A percentile compares a stretch with the other conserved stretches of the same genome.
Conservation (phyloP, 2,113 vertebrate species). For the Vulpes ferrilata region DNA sequence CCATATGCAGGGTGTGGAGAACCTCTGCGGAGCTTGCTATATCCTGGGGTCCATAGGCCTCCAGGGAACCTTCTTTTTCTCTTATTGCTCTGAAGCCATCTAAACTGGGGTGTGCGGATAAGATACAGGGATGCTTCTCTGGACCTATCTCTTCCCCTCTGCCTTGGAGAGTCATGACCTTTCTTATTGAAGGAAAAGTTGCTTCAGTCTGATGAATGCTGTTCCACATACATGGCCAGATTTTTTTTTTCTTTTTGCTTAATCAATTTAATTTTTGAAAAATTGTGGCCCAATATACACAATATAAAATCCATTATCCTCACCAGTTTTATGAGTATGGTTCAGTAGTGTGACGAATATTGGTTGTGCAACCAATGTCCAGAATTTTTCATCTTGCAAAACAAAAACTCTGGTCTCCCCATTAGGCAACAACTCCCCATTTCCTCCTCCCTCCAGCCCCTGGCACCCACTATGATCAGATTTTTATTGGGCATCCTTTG, state of each 20-base stretch:
- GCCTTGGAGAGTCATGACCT: not conserved
- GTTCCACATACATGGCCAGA: not conserved
- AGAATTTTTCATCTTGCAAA: not conserved
- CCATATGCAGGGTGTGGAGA: not conserved
- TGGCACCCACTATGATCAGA: not conserved
- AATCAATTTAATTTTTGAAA: not conserved
- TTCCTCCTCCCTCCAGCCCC: not conserved
- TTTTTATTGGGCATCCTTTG: not conserved
- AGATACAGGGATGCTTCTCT: accelerated
- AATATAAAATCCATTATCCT: no score
- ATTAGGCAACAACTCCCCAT: accelerated
- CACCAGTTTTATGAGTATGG: accelerated
- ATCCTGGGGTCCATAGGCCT: not conserved
- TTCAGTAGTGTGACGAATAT: accelerated
- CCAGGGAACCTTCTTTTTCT: not conserved
- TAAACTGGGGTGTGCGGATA: not conserved
- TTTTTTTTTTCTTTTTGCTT: not conserved
- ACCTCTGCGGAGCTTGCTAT: not conserved
- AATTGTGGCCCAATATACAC: not conserved
- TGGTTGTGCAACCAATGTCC: accelerated
- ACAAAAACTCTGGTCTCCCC: not conserved
- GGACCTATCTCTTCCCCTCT: no score
- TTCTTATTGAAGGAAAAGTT: not conserved
- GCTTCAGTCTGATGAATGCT: no score
- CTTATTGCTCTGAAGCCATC: accelerated